Evolutionary conservation across 2,113 vertebrate genomes (phyloP).

Genomic region (Erpornis zantholeuca): DNA sequence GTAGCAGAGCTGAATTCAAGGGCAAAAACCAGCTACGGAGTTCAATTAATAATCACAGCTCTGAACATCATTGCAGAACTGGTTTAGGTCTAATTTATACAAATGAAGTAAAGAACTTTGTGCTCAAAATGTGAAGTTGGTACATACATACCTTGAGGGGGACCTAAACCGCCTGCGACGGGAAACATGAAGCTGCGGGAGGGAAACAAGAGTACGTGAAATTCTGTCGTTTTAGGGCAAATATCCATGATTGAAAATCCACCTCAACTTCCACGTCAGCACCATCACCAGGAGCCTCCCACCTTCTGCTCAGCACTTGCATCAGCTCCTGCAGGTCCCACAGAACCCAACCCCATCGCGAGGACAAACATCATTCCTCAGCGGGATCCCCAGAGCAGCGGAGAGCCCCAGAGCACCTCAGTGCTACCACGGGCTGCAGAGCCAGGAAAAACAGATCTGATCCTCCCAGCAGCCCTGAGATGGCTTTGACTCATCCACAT

Average conservation of each 20-base stretch:
- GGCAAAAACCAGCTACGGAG: not conserved
- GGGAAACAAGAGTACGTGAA: not conserved
- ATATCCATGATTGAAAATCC: not conserved
- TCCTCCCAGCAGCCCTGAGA: not conserved
- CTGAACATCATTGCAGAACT: not conserved
- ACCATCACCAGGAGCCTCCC: not conserved
- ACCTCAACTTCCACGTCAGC: rapidly evolving
- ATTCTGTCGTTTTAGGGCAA: not conserved
- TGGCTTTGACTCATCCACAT: not conserved
- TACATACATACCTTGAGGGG: constrained; percentile 93
- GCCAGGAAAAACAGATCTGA: not conserved
- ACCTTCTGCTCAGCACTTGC: not conserved
- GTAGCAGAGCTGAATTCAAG: not conserved
- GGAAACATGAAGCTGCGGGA: constrained; percentile 91
- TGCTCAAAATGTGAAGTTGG: not conserved
- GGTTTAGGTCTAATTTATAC: not conserved
- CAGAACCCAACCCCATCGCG: rapidly evolving
- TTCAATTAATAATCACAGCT: not conserved
- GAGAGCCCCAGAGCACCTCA: not conserved
- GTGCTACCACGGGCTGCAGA: not conserved
- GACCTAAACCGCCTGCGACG: constrained; percentile 86
- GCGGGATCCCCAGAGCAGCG: not conserved
- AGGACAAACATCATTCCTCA: rapidly evolving
- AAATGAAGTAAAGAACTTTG: not conserved
- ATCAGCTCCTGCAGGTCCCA: not conserved